phyloP scores from a whole-genome alignment of 2,888 invertebrate genomes.

The Mystacides longicornis region DNA sequence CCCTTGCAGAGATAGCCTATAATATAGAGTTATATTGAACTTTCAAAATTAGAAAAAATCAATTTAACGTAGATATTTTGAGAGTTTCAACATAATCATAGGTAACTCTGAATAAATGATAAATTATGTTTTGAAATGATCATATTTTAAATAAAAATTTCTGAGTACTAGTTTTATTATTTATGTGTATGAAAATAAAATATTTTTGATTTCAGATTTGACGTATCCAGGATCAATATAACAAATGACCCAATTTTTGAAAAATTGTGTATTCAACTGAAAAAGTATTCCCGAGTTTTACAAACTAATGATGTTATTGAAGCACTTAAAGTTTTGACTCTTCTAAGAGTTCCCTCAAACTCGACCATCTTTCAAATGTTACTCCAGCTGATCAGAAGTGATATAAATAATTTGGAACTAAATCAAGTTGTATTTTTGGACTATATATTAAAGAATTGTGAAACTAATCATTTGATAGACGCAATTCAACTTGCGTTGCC shows the following conservation, averaged over 20 bases:
- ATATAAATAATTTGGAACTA: constrained; percentile 53
- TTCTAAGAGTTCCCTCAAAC: constrained; percentile 50
- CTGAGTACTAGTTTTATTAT: too few relatives aligned
- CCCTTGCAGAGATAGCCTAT: too few relatives aligned
- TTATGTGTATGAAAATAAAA: too few relatives aligned
- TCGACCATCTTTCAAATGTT: constrained; percentile 54
- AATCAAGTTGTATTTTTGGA: constrained; percentile 57
- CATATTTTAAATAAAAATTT: too few relatives aligned
- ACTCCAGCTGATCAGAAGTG: constrained; percentile 54
- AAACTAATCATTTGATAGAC: constrained; percentile 50
- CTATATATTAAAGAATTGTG: constrained; percentile 48
- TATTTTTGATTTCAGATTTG: neutral
- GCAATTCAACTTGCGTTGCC: constrained; percentile 60
- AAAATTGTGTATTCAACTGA: constrained; percentile 50
- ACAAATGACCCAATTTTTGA: constrained; percentile 50
- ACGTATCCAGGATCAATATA: constrained; percentile 30
- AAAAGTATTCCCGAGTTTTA: constrained; percentile 46
- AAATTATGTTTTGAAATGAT: too few relatives aligned
- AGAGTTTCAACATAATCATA: too few relatives aligned
- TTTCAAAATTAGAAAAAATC: too few relatives aligned
- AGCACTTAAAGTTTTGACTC: constrained; percentile 51
- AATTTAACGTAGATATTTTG: too few relatives aligned
- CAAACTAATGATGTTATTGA: constrained; percentile 50
- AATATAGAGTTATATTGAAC: too few relatives aligned
- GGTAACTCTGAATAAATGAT: too few relatives aligned